Percentiles rank a stretch among this genome's conserved stretches.
Conservation (phyloP, 2,888 invertebrate species). For the Acanthosoma haemorrhoidale region DNA sequence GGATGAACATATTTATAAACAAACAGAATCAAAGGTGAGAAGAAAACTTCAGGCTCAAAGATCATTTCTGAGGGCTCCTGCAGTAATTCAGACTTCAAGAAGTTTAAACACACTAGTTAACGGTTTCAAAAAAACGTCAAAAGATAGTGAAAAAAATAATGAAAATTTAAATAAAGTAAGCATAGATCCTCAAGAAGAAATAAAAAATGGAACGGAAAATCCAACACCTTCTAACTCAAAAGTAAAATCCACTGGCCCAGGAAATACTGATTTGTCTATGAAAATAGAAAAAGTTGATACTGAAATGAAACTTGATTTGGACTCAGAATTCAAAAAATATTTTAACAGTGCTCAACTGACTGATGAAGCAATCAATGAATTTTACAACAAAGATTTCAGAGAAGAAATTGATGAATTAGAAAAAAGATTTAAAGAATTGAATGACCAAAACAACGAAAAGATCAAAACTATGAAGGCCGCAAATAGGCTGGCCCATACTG, state of each 20-base stretch:
- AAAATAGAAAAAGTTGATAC: neutral
- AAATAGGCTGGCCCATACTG: neutral
- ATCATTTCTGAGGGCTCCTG: neutral
- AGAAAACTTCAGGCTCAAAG: neutral
- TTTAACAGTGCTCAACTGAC: neutral
- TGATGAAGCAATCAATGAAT: conserved; percentile 17
- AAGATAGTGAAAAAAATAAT: neutral
- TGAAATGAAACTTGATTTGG: conserved; percentile 21
- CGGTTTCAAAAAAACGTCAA: conserved; percentile 2
- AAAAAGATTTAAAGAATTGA: conserved; percentile 16
- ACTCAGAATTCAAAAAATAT: conserved; percentile 22
- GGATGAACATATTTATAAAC: neutral
- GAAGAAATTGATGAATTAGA: conserved; percentile 21
- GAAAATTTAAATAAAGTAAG: neutral
- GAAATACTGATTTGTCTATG: neutral
- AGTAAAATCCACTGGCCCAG: neutral
- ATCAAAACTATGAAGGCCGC: neutral
- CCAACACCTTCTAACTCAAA: neutral
- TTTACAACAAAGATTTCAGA: conserved; percentile 5
- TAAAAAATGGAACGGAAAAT: neutral
- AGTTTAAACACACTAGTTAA: neutral
- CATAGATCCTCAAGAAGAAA: neutral
- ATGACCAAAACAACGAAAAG: neutral
- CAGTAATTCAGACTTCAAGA: neutral
- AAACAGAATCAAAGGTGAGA: neutral